These are phyloP conservation scores for Eidolon dupreanum DNA, from an alignment of 2,797 vertebrate genomes.

Conservation along the genomic window DNA sequence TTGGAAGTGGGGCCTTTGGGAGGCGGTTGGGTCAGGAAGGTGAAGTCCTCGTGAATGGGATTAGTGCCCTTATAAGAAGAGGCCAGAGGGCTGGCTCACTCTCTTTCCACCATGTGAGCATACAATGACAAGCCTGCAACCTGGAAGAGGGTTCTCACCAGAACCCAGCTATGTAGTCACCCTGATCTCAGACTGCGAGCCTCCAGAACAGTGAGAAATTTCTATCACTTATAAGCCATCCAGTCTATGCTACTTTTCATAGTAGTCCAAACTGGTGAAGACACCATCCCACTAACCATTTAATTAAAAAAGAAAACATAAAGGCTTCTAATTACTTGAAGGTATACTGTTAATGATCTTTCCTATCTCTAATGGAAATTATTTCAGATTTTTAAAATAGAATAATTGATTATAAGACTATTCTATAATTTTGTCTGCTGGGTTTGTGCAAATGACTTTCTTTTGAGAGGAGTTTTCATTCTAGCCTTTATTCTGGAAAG, in stretches of 20 bases:
- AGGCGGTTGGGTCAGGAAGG: not conserved
- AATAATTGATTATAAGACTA: not conserved
- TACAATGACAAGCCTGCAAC: not conserved
- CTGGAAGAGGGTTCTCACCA: not conserved
- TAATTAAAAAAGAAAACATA: constrained; percentile 42
- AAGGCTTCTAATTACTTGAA: constrained; percentile 73
- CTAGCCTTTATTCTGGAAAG: not conserved
- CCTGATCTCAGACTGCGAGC: not conserved
- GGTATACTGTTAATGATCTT: constrained; percentile 9
- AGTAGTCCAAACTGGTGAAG: not conserved
- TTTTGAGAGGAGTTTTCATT: not conserved
- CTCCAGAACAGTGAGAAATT: not conserved
- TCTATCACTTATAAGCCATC: not conserved
- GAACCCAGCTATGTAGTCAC: not conserved
- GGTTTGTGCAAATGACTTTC: not conserved
- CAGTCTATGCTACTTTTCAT: not conserved
- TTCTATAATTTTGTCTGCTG: not conserved
- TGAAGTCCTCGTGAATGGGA: not conserved
- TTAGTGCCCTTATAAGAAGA: not conserved
- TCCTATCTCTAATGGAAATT: constrained; percentile 40
- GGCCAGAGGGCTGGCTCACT: not conserved
- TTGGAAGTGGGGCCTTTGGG: not conserved
- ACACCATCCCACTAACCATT: not conserved
- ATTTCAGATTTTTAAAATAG: constrained; percentile 40
- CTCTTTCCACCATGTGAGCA: not conserved